These are phyloP conservation scores for Xiphydria camelus DNA, from an alignment of 2,888 invertebrate genomes.

Conservation along the genomic window DNA sequence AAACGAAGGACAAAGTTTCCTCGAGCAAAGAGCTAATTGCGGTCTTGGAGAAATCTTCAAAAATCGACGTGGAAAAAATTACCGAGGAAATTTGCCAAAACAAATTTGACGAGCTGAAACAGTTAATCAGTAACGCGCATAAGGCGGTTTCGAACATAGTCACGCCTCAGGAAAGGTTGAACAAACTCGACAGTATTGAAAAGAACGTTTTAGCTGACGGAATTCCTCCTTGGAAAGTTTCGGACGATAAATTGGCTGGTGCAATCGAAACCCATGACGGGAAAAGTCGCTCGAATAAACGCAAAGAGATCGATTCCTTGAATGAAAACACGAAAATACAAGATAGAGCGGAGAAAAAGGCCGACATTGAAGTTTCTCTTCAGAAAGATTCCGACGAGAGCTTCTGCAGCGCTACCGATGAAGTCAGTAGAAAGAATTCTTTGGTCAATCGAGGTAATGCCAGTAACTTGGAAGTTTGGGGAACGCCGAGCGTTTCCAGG, in stretches of 20 bases:
- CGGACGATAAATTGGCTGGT: too few relatives aligned
- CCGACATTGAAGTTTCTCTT: too few relatives aligned
- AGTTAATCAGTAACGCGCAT: constrained; percentile 39
- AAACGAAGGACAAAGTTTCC: neutral
- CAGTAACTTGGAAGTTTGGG: constrained; percentile 18
- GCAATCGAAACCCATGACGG: too few relatives aligned
- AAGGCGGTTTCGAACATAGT: constrained; percentile 40
- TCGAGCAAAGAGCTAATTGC: neutral
- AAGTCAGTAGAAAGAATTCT: constrained; percentile 6
- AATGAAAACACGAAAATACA: neutral
- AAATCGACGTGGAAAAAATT: constrained; percentile 15
- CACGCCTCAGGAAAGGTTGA: constrained; percentile 32
- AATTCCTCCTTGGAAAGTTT: too few relatives aligned
- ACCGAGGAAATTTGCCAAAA: constrained; percentile 40
- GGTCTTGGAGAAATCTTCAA: neutral
- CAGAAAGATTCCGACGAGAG: neutral
- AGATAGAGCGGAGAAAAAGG: too few relatives aligned
- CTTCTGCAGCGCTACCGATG: neutral
- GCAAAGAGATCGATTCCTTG: neutral
- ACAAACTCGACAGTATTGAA: too few relatives aligned
- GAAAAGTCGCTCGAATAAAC: too few relatives aligned
- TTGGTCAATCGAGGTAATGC: neutral
- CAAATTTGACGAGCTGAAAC: constrained; percentile 44
- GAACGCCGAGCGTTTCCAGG: constrained; percentile 30
- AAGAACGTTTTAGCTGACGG: too few relatives aligned